Percentiles rank a stretch among this genome's conserved stretches.
Conservation (phyloP, 2,113 vertebrate genomes). For the Tonatia bakeri region DNA sequence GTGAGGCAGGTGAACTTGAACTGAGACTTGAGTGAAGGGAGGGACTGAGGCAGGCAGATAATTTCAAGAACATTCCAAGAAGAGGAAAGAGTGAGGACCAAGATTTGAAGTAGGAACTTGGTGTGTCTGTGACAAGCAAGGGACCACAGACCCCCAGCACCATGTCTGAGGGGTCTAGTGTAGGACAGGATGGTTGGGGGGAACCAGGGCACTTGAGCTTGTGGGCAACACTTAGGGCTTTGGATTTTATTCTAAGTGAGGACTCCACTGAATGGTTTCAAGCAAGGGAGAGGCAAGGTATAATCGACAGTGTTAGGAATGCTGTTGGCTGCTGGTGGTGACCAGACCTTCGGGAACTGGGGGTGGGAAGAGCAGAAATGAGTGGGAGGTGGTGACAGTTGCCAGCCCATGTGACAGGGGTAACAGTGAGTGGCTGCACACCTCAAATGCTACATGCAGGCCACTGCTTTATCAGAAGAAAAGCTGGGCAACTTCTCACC, state of each 20-base stretch:
- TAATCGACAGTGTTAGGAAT: background rate
- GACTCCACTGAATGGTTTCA: background rate
- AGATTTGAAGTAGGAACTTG: background rate
- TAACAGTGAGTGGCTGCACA: background rate
- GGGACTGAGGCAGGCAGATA: background rate
- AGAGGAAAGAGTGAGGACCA: background rate
- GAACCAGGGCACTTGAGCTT: accelerated
- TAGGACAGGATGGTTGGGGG: background rate
- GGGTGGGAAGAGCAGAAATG: background rate
- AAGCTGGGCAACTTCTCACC: background rate
- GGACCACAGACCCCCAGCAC: background rate
- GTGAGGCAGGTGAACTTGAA: background rate
- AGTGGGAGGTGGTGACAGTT: background rate
- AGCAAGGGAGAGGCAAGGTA: background rate
- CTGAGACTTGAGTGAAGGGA: background rate
- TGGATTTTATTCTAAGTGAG: background rate
- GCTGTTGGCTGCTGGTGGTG: background rate
- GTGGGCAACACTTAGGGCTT: background rate
- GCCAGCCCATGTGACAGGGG: background rate
- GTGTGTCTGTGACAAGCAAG: background rate
- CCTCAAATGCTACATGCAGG: accelerated
- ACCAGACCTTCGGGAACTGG: background rate
- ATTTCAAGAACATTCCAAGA: background rate
- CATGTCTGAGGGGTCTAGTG: background rate
- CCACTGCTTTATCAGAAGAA: background rate